Evolutionary conservation across 2,888 invertebrate species (phyloP).

Genomic region (Chrysolina americana): DNA sequence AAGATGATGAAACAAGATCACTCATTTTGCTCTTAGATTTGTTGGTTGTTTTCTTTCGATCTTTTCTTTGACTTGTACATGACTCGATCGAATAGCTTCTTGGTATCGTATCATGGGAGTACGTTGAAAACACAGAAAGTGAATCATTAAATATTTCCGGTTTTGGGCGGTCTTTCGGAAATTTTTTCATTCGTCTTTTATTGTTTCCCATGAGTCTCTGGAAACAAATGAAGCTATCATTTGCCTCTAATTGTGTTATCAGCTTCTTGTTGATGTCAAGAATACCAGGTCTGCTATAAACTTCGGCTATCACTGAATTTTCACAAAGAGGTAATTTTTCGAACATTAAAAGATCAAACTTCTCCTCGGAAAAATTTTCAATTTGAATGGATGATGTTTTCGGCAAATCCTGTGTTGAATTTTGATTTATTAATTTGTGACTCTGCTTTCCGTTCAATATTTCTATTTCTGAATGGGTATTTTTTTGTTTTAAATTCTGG

Average conservation of each 20-base stretch:
- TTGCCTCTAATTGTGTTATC: constrained; percentile 57
- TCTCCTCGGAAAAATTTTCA: constrained; percentile 27
- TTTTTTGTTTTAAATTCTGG: constrained; percentile 2
- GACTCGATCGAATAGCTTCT: not conserved
- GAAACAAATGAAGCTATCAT: constrained; percentile 61
- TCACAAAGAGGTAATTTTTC: constrained; percentile 9
- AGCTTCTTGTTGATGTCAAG: constrained; percentile 58
- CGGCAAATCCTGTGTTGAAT: not conserved
- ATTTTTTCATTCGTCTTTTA: constrained; percentile 32
- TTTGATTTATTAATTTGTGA: not conserved
- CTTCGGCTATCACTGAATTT: constrained; percentile 49
- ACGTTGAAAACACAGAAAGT: not conserved
- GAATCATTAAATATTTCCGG: not conserved
- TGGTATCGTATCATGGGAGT: not conserved
- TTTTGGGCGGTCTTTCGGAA: not conserved
- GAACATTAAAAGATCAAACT: constrained; percentile 13
- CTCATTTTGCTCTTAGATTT: not conserved
- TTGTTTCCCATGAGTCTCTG: constrained; percentile 56
- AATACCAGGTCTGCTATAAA: constrained; percentile 55
- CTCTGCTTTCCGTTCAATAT: constrained; percentile 6
- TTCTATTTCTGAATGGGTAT: constrained; percentile 1
- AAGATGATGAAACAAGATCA: not conserved
- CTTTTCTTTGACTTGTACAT: not conserved
- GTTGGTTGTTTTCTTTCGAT: not conserved
- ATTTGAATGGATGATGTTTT: not conserved